These are phyloP conservation scores for Thalpophila matura DNA, from an alignment of 2,888 invertebrate genomes.

Conservation along the genomic window DNA sequence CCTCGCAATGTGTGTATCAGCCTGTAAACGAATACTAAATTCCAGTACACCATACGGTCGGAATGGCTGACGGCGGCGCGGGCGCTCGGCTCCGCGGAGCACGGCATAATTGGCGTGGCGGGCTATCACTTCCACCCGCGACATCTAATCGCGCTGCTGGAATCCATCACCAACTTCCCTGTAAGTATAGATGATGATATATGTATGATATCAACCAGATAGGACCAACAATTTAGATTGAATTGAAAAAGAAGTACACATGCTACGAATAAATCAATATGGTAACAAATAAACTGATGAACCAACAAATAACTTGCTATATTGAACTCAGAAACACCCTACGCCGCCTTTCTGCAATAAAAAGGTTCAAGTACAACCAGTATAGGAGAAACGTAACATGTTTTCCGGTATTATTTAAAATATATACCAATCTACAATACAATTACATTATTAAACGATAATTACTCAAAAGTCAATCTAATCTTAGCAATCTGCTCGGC, in stretches of 20 bases:
- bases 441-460: conserved; percentile 7
- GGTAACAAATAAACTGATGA: no score
- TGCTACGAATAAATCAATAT: no score
- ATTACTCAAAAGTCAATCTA: conserved; percentile 14
- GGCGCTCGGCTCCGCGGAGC: conserved; percentile 71
- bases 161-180: conserved; percentile 75
- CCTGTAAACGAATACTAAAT: background rate
- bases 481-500: conserved; percentile 19
- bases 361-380: background rate
- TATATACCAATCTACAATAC: conserved; percentile 1
- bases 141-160: conserved; percentile 80
- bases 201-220: background rate
- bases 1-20: no score
- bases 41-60: conserved; percentile 74
- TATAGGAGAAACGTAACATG: background rate
- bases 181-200: conserved; percentile 72
- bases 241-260: background rate
- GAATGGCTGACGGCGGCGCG: conserved; percentile 85
- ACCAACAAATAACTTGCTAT: background rate
- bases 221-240: no score
- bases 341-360: background rate
- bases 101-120: conserved; percentile 81
- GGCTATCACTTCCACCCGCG: conserved; percentile 84
- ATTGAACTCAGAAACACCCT: background rate
- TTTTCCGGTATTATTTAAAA: conserved; percentile 26